Evolutionary conservation across 2,888 invertebrate species (phyloP), one percentile per base, ranked within the genome.

Genomic region (Myathropa florea): DNA sequence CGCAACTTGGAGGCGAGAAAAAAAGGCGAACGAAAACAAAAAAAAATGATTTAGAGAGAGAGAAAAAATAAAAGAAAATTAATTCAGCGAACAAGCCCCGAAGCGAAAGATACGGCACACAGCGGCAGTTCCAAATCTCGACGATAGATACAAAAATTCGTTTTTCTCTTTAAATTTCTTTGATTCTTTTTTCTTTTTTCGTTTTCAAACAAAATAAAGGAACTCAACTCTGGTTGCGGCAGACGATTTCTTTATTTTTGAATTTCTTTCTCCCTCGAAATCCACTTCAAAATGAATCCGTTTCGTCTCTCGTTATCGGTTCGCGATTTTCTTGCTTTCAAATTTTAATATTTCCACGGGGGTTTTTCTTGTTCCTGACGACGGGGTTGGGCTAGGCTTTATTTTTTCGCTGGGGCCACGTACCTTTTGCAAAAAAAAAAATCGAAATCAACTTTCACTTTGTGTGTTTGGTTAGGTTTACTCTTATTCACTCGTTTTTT

Each of bases 391-490:
- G 33, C 57, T 46, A 23, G 63, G 60, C 63, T 57, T 39, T 33
- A 67, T 73, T 83, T 64, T 63, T 60, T 24, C 81, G 75, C 81
- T 76, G 83, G 67, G 72, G 83, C 83, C 84, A 82, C 65, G 83
- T 75, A 81, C 59, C 78, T 39, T 46, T 36, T 61, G 68, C 67
- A 26, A 26, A 26, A 33, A n/a, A 23, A 64, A 71, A 77, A 46
- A 39, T 1, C 12, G 3, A 39, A 46, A 46, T 46, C 18, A 18
- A 82, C 82, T 88, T 88, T 70, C 65, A 77, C 81, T 79, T 55
- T 36, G 46, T 64, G 59, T 72, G 64, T 67, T 24, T 46, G 53
- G 23, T 39, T 61, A 39, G 46, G 64, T 73, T 61, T 46, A 7
- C 30, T 78, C n/a, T 76, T 60, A 30, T 67, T 70, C 28, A 68